Evolutionary conservation across 2,888 invertebrate species (phyloP), one percentile per base, ranked within the genome.

Genomic region (Eilema caniola): DNA sequence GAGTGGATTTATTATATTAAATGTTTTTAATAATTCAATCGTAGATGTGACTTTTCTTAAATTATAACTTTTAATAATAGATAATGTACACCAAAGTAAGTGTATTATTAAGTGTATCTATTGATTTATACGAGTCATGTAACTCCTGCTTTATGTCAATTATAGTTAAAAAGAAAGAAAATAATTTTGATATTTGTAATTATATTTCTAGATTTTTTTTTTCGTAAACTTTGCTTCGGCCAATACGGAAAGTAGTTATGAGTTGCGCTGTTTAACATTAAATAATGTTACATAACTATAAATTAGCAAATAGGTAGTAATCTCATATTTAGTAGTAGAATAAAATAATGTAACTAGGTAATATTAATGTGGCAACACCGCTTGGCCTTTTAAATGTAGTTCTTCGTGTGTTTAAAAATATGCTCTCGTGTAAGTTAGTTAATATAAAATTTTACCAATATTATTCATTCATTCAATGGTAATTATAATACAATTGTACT

Each of bases 301-400:
- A 37, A 77, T 73, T 80, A 85, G 85, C 74, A 73, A 71, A 77
- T 87, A 89, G 86, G 85, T 85, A 81, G 85, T 86, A 87, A 89
- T 91, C 88, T 90, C 91, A 88, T 89, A 89, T 84, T 87, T 89
- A 89, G 78, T 84, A 85, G 75, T 72, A 73, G 73, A 72, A 69
- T 82, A 76, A 28, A 71, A 71, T 86, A 85, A 82, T 79, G 69
- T 77, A 77, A 76, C 25, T 79, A 80, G 37, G 57, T 66, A 66
- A 86, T 83, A 65, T 92, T 84, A 91, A 87, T 91, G 87, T 95
- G 95, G 95, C 95, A 95, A 95, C 95, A 95, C 95, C 95, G 95
- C 94, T 95, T 95, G 95, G 95, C 95, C 95, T 95, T 94, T 92
- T 91, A 93, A 88, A 88, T 83, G 90, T 93, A 93, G 94, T 93